Base-by-base conservation (phyloP, 37 sponge, comb jelly and placozoan species). In the Eunapius fragilis region DNA sequence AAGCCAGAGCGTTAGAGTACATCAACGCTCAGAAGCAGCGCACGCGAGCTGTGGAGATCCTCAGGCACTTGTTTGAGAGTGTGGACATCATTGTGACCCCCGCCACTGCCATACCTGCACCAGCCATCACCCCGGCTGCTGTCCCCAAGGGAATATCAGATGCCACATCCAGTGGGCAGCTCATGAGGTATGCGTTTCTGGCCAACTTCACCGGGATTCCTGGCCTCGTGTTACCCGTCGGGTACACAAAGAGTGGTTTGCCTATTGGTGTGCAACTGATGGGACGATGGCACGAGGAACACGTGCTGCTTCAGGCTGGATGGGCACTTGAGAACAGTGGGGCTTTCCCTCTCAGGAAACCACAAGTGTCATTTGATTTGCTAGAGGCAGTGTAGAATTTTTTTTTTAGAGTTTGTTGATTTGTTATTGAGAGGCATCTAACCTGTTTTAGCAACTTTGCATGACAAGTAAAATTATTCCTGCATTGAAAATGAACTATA, bases 241-340 rank as follows among this genome's bases (percentile, higher is more conserved):
- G 86, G 31, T 84, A 78, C 28, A 30, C 31, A 47, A 33, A 27
- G 24, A 70, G 84, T 22, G 91, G 91, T 0, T 78, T 94, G 67
- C 95, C 95, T 19, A 76, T 91, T 24, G 83, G 89, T n/a, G 26
- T 94, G 36, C 91, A 90, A 80, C 27, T 94, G 27, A 94, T 90
- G 78, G 91, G 83, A 3, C 71, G 71, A 2, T 94, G 95, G 95
- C 91, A 86, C 89, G 81, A 88, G 58, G 95, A 94, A 70, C 71
- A 88, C 30, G 50, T 88, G 77, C 73, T 94, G 50, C 74, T 91
- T 7, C 73, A 69, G 3, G 95, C 85, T 30, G 95, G 91, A 22
- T 45, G 74, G 74, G 85, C 31, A 25, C 25, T 79, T 22, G 80
- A 79, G 80, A 79, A 37, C 26, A 35, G 71, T 71, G 89, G 81